Evolutionary conservation across 2,888 invertebrate species (phyloP).

Genomic region (Drosophila macrospina): DNA sequence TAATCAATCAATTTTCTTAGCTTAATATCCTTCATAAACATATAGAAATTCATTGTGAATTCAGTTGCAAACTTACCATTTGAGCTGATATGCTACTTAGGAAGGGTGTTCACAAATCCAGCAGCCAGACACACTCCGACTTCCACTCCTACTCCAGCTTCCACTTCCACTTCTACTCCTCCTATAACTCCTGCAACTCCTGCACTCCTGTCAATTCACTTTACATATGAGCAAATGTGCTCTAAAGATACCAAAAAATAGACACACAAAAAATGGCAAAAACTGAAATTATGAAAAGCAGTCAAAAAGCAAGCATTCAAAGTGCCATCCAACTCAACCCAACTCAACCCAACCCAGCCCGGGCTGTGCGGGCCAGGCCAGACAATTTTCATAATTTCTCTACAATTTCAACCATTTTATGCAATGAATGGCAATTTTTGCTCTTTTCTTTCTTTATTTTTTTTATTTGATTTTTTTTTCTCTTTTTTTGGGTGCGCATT

Average conservation of each 20-base stretch:
- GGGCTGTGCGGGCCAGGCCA: conserved; percentile 34
- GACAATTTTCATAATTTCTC: conserved; percentile 81
- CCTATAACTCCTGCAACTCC: neutral
- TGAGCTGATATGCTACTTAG: conserved; percentile 15
- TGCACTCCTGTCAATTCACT: conserved; percentile 63
- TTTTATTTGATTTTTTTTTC: conserved; percentile 54
- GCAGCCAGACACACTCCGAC: conserved; percentile 30
- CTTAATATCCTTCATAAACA: too few species aligned
- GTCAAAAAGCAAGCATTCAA: conserved; percentile 70
- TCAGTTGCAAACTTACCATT: neutral
- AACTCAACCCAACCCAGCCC: neutral
- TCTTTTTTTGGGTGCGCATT: conserved; percentile 51
- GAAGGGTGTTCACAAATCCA: conserved; percentile 30
- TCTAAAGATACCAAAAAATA: conserved; percentile 56
- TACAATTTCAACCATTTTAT: conserved; percentile 81
- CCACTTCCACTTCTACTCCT: neutral
- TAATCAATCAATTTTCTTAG: too few species aligned
- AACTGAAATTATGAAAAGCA: conserved; percentile 69
- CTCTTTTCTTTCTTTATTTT: conserved; percentile 28
- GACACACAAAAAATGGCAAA: conserved; percentile 27
- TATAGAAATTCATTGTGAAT: too few species aligned
- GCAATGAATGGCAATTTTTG: conserved; percentile 82
- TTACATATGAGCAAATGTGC: conserved; percentile 78
- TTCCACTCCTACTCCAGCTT: conserved; percentile 16
- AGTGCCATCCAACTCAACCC: conserved; percentile 56